These are phyloP conservation scores for Tachyglossus aculeatus DNA, from an alignment of 2,797 vertebrate genomes.

Conservation along the genomic window DNA sequence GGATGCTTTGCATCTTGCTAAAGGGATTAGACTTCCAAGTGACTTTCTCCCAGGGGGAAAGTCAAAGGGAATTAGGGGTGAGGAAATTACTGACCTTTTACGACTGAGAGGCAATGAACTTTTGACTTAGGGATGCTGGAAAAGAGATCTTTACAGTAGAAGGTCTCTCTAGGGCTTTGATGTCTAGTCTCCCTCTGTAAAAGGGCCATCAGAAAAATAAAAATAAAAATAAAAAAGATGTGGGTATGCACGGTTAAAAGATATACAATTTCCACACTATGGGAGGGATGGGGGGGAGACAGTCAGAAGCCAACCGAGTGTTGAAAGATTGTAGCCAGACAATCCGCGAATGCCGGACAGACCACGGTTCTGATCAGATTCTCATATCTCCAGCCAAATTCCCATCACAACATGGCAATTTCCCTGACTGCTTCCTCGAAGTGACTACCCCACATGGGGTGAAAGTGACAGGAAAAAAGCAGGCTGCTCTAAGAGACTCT, in stretches of 20 bases:
- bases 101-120: constrained; percentile 22
- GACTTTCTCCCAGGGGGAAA: constrained; percentile 40
- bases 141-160: constrained; percentile 20
- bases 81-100: constrained; percentile 54
- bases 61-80: constrained; percentile 45
- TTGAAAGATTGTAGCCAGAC: not conserved
- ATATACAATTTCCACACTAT: not conserved
- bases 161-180: not conserved
- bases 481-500: not conserved
- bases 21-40: constrained; percentile 24
- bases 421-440: not conserved
- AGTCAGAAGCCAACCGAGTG: not conserved
- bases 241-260: not conserved
- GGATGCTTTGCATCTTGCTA: constrained; percentile 42
- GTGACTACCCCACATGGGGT: not conserved
- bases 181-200: constrained; percentile 11
- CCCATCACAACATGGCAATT: not conserved
- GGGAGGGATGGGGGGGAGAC: not conserved
- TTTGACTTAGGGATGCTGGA: not conserved
- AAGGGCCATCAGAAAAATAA: not conserved
- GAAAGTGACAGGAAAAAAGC: constrained; percentile 4
- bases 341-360: not conserved
- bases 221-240: not conserved
- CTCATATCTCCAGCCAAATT: not conserved
- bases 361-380: not conserved